phyloP scores from a whole-genome alignment of 2,888 invertebrate genomes.

The Eristalinus sepulchralis region DNA sequence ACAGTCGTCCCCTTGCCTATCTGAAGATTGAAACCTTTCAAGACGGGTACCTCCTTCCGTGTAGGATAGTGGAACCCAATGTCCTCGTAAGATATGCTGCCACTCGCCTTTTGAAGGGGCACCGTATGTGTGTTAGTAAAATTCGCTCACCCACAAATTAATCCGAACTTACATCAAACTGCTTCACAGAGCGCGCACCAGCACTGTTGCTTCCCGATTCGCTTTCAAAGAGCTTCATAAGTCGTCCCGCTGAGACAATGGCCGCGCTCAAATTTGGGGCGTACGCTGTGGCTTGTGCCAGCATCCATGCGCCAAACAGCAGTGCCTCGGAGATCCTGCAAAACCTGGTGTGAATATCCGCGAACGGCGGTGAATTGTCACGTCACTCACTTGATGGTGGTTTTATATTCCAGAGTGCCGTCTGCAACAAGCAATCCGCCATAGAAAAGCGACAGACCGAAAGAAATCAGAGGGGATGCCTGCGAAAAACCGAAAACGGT shows the following conservation, averaged over 20 bases:
- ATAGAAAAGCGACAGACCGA: conserved; percentile 87
- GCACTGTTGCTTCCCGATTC: conserved; percentile 83
- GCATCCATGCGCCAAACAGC: conserved; percentile 90
- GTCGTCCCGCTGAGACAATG: conserved; percentile 86
- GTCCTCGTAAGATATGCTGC: conserved; percentile 86
- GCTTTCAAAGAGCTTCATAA: conserved; percentile 85
- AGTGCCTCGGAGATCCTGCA: conserved; percentile 87
- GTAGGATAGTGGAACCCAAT: conserved; percentile 92
- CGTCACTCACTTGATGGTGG: conserved; percentile 85
- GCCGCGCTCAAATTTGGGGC: conserved; percentile 90
- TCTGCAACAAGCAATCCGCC: conserved; percentile 87
- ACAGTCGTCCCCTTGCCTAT: conserved; percentile 87
- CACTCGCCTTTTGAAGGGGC: conserved; percentile 82
- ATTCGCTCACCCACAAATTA: neutral
- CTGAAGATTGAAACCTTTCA: conserved; percentile 86
- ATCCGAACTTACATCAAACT: conserved; percentile 74
- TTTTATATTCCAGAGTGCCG: conserved; percentile 84
- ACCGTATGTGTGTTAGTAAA: neutral
- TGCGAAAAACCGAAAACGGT: conserved; percentile 87
- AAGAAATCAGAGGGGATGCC: conserved; percentile 87
- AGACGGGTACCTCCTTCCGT: conserved; percentile 87
- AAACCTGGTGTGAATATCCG: conserved; percentile 2
- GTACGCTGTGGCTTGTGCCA: conserved; percentile 89
- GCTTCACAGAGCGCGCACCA: conserved; percentile 76
- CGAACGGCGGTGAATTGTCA: too few species aligned